Conservation (phyloP, 2,888 invertebrate genomes). For the Synergus gifuensis region DNA sequence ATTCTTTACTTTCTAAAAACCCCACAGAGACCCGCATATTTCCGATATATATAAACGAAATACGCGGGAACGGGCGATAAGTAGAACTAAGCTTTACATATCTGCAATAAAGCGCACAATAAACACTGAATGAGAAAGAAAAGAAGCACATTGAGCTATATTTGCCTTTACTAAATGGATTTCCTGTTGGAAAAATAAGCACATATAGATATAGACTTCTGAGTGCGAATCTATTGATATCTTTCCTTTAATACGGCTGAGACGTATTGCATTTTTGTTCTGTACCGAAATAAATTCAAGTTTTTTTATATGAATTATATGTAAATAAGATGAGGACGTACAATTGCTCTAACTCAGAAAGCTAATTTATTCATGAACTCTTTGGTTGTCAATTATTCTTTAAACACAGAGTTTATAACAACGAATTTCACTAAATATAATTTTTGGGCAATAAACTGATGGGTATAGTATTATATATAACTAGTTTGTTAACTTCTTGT, state of each 20-base stretch:
- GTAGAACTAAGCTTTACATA: constrained; percentile 4
- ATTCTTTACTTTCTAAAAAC: not conserved
- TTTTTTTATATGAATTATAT: not conserved
- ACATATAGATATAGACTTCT: not conserved
- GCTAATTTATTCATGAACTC: not conserved
- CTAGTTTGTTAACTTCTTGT: too few species aligned
- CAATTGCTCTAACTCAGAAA: not conserved
- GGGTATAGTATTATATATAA: too few species aligned
- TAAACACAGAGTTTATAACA: too few species aligned
- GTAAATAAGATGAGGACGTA: not conserved
- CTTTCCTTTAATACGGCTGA: not conserved
- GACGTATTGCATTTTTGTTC: not conserved
- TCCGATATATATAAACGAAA: constrained; percentile 2
- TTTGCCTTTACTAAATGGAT: not conserved
- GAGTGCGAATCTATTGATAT: not conserved
- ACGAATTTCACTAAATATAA: too few species aligned
- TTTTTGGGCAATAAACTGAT: too few species aligned
- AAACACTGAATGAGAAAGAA: not conserved
- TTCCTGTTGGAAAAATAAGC: not conserved
- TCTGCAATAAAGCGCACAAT: constrained; percentile 18
- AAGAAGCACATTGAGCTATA: not conserved
- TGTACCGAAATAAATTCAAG: not conserved
- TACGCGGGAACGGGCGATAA: constrained; percentile 1
- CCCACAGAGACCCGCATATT: constrained; percentile 9
- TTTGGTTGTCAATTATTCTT: not conserved